phyloP scores from a whole-genome alignment of 1,140 invertebrate genomes.

The Listronotus oregonensis region DNA sequence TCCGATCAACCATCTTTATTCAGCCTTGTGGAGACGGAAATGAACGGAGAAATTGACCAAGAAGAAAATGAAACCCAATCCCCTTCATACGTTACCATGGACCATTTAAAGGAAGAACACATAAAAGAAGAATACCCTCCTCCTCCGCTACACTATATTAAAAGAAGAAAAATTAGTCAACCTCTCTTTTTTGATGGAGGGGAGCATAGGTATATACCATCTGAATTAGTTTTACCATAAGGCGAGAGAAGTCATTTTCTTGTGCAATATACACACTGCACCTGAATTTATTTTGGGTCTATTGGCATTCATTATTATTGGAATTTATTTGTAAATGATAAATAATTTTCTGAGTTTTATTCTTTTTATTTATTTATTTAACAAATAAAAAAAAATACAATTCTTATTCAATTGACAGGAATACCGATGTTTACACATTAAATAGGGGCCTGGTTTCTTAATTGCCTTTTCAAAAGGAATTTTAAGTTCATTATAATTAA shows the following conservation, averaged over 20 bases:
- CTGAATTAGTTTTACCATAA: neutral
- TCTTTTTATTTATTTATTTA: too few relatives aligned
- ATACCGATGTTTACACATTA: too few relatives aligned
- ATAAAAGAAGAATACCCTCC: neutral
- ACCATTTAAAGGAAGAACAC: constrained; percentile 16
- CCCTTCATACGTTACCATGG: neutral
- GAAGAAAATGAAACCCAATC: neutral
- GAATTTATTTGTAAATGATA: too few relatives aligned
- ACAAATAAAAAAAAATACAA: too few relatives aligned
- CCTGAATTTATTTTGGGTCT: too few relatives aligned
- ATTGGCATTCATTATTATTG: too few relatives aligned
- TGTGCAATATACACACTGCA: too few relatives aligned
- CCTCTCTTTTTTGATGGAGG: neutral
- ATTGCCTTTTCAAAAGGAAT: too few relatives aligned
- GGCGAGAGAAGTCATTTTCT: neutral
- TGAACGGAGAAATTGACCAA: constrained; percentile 1
- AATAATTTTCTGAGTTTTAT: too few relatives aligned
- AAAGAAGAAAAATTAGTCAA: constrained; percentile 11
- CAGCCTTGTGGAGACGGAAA: constrained; percentile 19
- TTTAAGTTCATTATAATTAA: too few relatives aligned
- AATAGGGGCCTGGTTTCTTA: too few relatives aligned
- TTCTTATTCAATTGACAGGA: too few relatives aligned
- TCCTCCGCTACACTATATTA: neutral
- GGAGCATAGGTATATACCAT: neutral
- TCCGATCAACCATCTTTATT: constrained; percentile 1